Evolutionary conservation across 2,797 vertebrate genomes (phyloP).

Genomic region (Phataginus tricuspis): DNA sequence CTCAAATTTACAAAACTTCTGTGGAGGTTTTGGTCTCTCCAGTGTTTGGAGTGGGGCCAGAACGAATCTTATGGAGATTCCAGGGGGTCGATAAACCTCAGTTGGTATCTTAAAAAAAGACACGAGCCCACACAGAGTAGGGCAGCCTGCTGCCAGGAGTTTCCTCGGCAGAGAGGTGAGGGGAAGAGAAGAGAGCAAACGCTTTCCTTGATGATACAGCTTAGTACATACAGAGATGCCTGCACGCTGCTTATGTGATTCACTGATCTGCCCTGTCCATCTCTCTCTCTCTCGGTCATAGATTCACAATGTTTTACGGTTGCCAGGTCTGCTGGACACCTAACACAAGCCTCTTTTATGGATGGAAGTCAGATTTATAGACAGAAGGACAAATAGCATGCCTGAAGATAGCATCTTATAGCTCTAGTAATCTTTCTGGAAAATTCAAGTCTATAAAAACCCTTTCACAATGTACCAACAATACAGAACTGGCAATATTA

Average conservation of each 20-base stretch:
- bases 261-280: not conserved
- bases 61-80: not conserved
- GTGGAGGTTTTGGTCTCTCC: not conserved
- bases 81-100: not conserved
- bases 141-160: not conserved
- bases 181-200: not conserved
- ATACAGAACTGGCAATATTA: not conserved
- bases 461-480: not conserved
- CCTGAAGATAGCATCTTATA: not conserved
- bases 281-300: not conserved
- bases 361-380: constrained; percentile 51
- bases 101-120: too few relatives aligned
- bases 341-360: constrained; percentile 15
- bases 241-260: not conserved
- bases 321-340: not conserved
- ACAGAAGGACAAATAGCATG: constrained; percentile 44
- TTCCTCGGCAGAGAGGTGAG: not conserved
- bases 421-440: constrained; percentile 13
- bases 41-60: not conserved
- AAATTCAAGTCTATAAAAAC: constrained; percentile 53
- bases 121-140: not conserved
- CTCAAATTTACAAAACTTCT: not conserved
- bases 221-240: not conserved
- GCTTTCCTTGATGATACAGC: not conserved
- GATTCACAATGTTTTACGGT: not conserved